Base-by-base conservation (phyloP, 92 coral and sea anemone species). In the Pocillopora meandrina region DNA sequence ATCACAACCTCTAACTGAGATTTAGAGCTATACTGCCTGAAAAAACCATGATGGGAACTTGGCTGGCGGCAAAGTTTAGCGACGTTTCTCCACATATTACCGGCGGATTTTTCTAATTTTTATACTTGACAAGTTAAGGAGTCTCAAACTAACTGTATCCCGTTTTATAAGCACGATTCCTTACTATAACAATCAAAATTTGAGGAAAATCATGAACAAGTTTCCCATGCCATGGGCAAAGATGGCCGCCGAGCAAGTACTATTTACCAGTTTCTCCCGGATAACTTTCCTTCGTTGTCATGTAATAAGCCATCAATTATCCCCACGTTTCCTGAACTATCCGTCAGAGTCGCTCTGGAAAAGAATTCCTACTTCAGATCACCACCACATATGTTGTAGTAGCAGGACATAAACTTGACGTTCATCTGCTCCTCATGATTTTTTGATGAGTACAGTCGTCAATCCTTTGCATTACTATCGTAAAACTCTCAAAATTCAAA, bases 1-100 rank as follows among this genome's bases (percentile, higher is more conserved):
- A 87, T 49, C 23, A 76, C 55, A 33, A 15, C 72, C 9, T 89
- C 82, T 12, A 93, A 86, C n/a, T 93, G 89, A 5, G 93, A 68
- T 47, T 74, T 87, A 2, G 81, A 71, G 14, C 77, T 85, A 76
- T 80, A 81, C 9, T 20, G 84, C 82, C 61, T 49, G 42, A 31
- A 3, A 47, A 2, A 15, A 20, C 61, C 35, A 17, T 52, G 6
- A 58, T 35, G 63, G 68, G 34, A 80, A 12, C 58, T 36, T 2
- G 60, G 47, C 47, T 61, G 61, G 58, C 72, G 26, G 18, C 47
- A 47, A 20, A 83, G 7, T 61, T 23, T 73, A 9, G 31, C 20
- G 57, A 75, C 12, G 57, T 73, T 73, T 65, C 47, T 72, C 86
- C 79, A 74, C 86, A 83, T 72, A 10, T 61, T 74, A 19, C 33